These are phyloP conservation scores for Tadarida brasiliensis DNA, from an alignment of 2,797 vertebrate species.

Conservation along the genomic window DNA sequence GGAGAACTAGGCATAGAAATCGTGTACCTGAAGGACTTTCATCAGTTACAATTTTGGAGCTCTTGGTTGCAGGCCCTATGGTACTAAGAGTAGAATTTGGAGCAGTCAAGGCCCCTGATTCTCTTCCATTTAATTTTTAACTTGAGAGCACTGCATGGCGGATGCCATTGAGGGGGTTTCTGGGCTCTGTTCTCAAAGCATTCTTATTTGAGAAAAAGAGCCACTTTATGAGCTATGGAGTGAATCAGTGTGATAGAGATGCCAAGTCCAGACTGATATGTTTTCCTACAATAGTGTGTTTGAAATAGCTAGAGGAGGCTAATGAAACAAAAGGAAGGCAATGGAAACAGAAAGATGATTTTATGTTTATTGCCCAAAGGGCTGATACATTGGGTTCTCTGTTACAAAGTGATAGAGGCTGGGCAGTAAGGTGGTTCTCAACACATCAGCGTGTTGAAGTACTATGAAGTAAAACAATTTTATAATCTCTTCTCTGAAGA, in stretches of 20 bases:
- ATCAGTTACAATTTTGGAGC: constrained; percentile 19
- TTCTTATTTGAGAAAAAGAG: constrained; percentile 11
- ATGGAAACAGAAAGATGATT: constrained; percentile 10
- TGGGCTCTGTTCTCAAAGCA: neutral
- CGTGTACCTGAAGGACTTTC: neutral
- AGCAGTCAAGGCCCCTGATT: neutral
- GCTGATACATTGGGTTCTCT: neutral
- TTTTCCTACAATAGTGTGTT: neutral
- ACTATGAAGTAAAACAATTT: constrained; percentile 57
- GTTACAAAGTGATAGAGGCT: constrained; percentile 47
- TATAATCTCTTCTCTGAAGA: constrained; percentile 27
- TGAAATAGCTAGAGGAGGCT: constrained; percentile 3
- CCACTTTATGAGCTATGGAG: neutral
- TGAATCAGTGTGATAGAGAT: neutral
- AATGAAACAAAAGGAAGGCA: constrained; percentile 2
- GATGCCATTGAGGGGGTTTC: neutral
- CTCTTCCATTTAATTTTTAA: constrained; percentile 13
- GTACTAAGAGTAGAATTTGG: neutral
- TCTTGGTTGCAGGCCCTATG: neutral
- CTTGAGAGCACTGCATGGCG: neutral
- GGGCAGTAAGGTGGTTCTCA: constrained; percentile 47
- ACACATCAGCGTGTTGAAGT: neutral
- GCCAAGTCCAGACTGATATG: neutral
- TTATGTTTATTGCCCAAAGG: constrained; percentile 47
- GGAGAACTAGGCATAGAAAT: neutral